phyloP scores from a whole-genome alignment of 37 sponge, comb jelly and placozoan genomes.

The Crambe crambe region DNA sequence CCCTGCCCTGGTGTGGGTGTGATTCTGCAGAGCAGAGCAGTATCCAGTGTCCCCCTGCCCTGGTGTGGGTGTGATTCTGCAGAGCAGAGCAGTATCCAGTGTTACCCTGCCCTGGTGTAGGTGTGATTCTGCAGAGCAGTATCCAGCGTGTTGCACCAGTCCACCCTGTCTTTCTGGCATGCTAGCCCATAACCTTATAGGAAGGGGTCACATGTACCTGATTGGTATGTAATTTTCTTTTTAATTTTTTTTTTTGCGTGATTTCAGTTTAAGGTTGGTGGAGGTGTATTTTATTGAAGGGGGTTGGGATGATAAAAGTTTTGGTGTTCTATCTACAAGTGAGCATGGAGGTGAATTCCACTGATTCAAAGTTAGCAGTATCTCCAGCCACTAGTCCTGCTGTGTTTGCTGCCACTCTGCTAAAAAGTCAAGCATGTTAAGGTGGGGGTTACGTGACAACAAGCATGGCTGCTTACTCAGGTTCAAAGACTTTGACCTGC shows the following conservation, averaged over 20 bases:
- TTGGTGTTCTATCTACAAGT: slow-evolving; percentile 23
- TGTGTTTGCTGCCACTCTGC: neutral
- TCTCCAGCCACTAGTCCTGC: neutral
- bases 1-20: neutral
- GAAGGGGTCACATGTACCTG: too few species aligned
- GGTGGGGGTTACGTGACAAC: too few species aligned
- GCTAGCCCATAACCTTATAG: too few species aligned
- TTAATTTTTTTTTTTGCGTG: too few species aligned
- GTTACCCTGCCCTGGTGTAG: neutral
- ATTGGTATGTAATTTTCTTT: too few species aligned
- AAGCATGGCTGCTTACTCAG: slow-evolving; percentile 45
- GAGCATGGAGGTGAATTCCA: slow-evolving; percentile 38
- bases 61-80: slow-evolving; percentile 15
- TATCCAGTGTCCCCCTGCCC: neutral
- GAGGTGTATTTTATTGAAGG: too few species aligned
- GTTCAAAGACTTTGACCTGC: slow-evolving; percentile 83
- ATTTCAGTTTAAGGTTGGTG: too few species aligned
- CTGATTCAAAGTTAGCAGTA: slow-evolving; percentile 4
- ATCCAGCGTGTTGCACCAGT: slow-evolving; percentile 4
- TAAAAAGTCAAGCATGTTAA: neutral
- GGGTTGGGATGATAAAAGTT: neutral
- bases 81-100: slow-evolving; percentile 19
- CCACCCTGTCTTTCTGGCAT: too few species aligned
- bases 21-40: slow-evolving; percentile 32
- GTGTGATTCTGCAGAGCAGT: slow-evolving; percentile 14